These are phyloP conservation scores for Hydrophis major DNA, from an alignment of 2,797 vertebrate genomes.

Conservation along the genomic window DNA sequence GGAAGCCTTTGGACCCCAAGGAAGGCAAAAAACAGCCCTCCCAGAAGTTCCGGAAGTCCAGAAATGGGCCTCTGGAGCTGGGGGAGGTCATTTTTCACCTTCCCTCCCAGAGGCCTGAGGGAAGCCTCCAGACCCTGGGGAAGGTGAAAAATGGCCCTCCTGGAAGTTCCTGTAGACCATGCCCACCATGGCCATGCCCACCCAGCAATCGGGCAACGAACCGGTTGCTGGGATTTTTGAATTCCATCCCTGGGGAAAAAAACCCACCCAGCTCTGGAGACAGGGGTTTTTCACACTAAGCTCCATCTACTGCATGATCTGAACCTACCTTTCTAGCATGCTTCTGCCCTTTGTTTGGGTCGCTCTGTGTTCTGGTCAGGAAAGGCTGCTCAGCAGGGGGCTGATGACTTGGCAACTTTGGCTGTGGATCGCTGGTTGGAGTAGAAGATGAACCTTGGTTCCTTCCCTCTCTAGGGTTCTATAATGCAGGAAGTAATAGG, in stretches of 20 bases:
- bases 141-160: no score
- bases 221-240: no score
- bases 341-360: constrained; percentile 27
- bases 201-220: no score
- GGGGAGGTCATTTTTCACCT: no score
- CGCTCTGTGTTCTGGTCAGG: constrained; percentile 20
- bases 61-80: no score
- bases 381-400: constrained; percentile 23
- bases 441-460: constrained; percentile 31
- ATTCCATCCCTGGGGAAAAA: neutral
- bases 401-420: constrained; percentile 21
- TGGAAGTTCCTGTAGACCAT: no score
- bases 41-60: no score
- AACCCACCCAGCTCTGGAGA: neutral
- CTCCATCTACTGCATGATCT: neutral
- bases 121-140: no score
- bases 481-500: constrained; percentile 25
- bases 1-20: no score
- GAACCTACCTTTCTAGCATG: constrained; percentile 28
- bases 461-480: constrained; percentile 25
- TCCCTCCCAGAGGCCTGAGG: no score
- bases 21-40: no score
- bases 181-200: no score
- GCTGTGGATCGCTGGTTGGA: constrained; percentile 19
- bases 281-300: neutral